Percentiles rank a stretch among this genome's conserved stretches.
These are phyloP conservation scores for Bombyx mori DNA, from an alignment of 1,140 invertebrate species.

Conservation along the genomic window DNA sequence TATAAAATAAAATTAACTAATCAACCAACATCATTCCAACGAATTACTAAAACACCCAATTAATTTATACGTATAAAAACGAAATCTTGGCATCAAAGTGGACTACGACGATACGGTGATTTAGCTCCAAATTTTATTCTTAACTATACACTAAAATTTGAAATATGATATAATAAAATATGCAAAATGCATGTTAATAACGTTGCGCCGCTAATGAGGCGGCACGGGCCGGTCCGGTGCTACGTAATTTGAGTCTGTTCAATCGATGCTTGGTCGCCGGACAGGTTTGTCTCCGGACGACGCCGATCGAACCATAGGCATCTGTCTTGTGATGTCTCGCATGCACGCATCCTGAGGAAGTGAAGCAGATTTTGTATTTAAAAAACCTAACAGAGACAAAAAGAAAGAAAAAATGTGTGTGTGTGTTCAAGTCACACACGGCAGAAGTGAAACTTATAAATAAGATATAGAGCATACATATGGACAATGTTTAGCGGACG, in stretches of 20 bases:
- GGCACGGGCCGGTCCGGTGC: conserved; percentile 35
- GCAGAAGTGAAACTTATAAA: too few species aligned
- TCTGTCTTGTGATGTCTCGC: conserved; percentile 8
- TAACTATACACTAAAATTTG: not conserved
- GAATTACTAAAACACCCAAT: too few species aligned
- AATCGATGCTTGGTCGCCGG: conserved; percentile 12
- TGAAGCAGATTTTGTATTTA: not conserved
- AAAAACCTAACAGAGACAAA: not conserved
- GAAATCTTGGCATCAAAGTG: too few species aligned
- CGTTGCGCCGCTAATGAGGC: conserved; percentile 39
- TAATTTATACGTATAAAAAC: too few species aligned
- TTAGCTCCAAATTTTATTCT: too few species aligned
- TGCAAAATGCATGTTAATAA: conserved; percentile 20
- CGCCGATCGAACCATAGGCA: conserved; percentile 9
- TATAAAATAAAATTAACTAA: too few species aligned
- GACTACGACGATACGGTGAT: too few species aligned
- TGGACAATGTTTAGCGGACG: too few species aligned
- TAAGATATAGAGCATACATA: too few species aligned
- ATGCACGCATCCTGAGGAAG: conserved; percentile 1
- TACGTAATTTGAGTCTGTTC: conserved; percentile 41
- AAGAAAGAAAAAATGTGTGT: not conserved
- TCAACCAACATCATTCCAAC: too few species aligned
- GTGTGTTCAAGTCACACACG: not conserved
- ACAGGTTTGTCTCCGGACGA: conserved; percentile 13
- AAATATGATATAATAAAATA: conserved; percentile 1